phyloP scores from a whole-genome alignment of 2,888 invertebrate species.

The Trilocha varians region DNA sequence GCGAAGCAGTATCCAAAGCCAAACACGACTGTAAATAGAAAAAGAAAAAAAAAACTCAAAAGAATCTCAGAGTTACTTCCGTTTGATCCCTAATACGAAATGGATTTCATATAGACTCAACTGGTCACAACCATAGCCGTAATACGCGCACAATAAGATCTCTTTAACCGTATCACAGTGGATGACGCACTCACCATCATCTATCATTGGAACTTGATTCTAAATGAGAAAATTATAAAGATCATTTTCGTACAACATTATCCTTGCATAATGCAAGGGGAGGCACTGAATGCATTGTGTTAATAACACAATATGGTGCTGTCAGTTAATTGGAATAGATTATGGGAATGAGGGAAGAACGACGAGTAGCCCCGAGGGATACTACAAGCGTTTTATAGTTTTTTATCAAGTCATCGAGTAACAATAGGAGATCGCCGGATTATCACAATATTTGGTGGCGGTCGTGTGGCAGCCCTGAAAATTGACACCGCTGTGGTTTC shows the following conservation, averaged over 20 bases:
- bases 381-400: constrained; percentile 44
- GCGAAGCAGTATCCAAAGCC: no score
- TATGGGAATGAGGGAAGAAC: constrained; percentile 67
- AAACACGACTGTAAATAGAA: no score
- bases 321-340: constrained; percentile 75
- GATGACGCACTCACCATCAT: constrained; percentile 15
- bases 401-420: constrained; percentile 69
- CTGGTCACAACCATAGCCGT: constrained; percentile 34
- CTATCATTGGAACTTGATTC: constrained; percentile 12
- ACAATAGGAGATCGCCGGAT: constrained; percentile 56
- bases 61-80: no score
- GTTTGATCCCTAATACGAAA: no score
- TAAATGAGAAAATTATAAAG: constrained; percentile 10
- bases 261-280: constrained; percentile 31
- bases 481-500: constrained; percentile 43
- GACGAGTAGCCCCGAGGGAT: constrained; percentile 55
- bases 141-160: constrained; percentile 43
- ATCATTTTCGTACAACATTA: constrained; percentile 15
- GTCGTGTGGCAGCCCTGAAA: constrained; percentile 54
- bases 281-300: constrained; percentile 56
- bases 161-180: constrained; percentile 39
- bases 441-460: constrained; percentile 68
- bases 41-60: no score
- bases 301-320: constrained; percentile 71
- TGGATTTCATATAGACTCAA: background rate